Base-by-base conservation (phyloP, 2,113 vertebrate species). In the Zeus faber region DNA sequence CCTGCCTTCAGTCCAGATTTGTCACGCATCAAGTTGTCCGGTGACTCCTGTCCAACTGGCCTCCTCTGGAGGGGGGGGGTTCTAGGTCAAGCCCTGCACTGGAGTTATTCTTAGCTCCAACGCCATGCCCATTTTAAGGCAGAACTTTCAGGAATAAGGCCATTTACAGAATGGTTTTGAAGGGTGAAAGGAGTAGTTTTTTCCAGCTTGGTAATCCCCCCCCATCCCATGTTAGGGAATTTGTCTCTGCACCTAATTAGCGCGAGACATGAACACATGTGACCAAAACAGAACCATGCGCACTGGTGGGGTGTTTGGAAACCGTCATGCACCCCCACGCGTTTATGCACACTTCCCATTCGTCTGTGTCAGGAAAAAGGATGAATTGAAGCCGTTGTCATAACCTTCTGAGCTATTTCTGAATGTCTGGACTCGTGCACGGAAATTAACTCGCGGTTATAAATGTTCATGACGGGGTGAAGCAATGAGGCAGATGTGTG, bases 111-210 rank as follows among this genome's bases (percentile, higher is more conserved):
- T 88, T 85, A 86, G 86, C 65, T 40, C 52, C 62, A 54, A 72
- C 59, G n/a, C 39, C 67, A 60, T 70, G 33, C 79, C 86, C 87
- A 87, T 89, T 87, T 85, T 84, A 83, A 89, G 83, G 68, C 77
- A 79, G 64, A 59, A 24, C 78, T 54, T 46, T 62, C 3, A 56
- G 48, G 51, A 84, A 74, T 70, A 62, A 63, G 52, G 79, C 73
- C 72, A 55, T 82, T 77, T 82, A 66, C 57, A 81, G 76, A 72
- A 49, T 1, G 13, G 61, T 72, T n/a, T 73, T 79, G 69, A 79
- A 76, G 65, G 65, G 74, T 76, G 70, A 29, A 18, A 1, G 52
- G 72, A 76, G 74, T 81, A 18, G 44, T 31, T 23, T 54, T 23
- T 58, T 59, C 48, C 48, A 22, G 47, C 54, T 74, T 71, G 58